A percentile compares a stretch with the other conserved stretches of the same genome.
Conservation (phyloP, 1,140 invertebrate species). For the Sinella curviseta region DNA sequence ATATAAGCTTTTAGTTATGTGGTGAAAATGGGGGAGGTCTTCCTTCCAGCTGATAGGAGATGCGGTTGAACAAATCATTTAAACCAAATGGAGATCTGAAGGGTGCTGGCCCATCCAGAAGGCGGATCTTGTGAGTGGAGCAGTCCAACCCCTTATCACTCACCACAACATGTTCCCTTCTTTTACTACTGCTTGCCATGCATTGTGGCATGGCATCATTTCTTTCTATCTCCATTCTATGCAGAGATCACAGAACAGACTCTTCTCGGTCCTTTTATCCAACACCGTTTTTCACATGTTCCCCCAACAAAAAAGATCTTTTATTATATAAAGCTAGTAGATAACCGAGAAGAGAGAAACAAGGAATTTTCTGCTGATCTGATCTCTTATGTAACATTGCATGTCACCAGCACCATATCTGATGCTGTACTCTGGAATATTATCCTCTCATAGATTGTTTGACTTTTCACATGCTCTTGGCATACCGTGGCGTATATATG, state of each 20-base stretch:
- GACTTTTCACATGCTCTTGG: too few species aligned
- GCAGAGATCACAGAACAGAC: not conserved
- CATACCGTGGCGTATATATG: too few species aligned
- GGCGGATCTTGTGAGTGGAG: not conserved
- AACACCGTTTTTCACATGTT: too few species aligned
- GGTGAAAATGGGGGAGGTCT: slow-evolving; percentile 10
- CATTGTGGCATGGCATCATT: not conserved
- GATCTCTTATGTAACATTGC: too few species aligned
- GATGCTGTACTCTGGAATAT: too few species aligned
- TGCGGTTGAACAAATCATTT: slow-evolving; percentile 19
- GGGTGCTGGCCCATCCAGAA: slow-evolving; percentile 24
- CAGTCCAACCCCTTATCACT: slow-evolving; percentile 18
- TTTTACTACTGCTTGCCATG: not conserved
- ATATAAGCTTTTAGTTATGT: not conserved
- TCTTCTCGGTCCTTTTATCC: too few species aligned
- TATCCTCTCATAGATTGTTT: too few species aligned
- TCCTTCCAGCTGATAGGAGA: slow-evolving; percentile 24
- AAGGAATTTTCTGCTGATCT: too few species aligned
- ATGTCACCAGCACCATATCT: too few species aligned
- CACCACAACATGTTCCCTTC: not conserved
- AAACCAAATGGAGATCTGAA: not conserved
- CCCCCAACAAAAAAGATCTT: too few species aligned
- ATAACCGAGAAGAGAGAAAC: too few species aligned
- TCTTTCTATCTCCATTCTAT: not conserved
- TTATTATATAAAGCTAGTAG: too few species aligned